A percentile compares a stretch with the other conserved stretches of the same genome.
phyloP scores from a whole-genome alignment of 2,888 invertebrate species.

The Stenolophus ochropezus region DNA sequence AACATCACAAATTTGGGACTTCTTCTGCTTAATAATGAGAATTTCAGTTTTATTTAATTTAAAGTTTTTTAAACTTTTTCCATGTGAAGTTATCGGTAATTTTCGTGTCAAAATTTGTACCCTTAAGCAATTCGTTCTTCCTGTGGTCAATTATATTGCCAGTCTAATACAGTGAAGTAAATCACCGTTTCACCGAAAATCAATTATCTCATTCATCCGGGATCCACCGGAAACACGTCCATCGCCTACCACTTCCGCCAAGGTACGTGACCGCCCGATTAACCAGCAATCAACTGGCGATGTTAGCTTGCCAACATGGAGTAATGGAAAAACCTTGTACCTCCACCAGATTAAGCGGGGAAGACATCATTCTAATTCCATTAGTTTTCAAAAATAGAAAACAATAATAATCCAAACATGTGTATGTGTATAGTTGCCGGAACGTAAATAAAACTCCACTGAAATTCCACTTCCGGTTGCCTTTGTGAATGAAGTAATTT shows the following conservation, averaged over 20 bases:
- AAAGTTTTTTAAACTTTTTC: no score
- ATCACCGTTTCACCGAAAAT: not conserved
- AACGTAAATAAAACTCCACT: no score
- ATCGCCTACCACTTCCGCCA: not conserved
- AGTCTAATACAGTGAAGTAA: not conserved
- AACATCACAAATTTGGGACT: no score
- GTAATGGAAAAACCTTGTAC: not conserved
- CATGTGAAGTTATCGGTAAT: not conserved
- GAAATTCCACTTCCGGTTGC: no score
- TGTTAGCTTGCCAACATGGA: not conserved
- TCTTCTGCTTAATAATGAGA: no score
- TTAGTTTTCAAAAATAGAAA: no score
- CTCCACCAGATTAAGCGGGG: not conserved
- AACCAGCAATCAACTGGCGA: not conserved
- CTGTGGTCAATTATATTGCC: not conserved
- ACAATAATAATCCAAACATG: not conserved
- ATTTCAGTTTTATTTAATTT: no score
- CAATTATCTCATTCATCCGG: not conserved
- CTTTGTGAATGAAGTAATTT: no score
- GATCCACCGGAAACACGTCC: not conserved
- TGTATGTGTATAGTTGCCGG: no score
- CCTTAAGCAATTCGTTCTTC: no score
- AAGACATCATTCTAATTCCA: not conserved
- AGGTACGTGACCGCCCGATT: not conserved
- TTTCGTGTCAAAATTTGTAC: not conserved